These are phyloP conservation scores for Stegodyphus dumicola DNA, from an alignment of 1,140 invertebrate genomes.

Conservation along the genomic window DNA sequence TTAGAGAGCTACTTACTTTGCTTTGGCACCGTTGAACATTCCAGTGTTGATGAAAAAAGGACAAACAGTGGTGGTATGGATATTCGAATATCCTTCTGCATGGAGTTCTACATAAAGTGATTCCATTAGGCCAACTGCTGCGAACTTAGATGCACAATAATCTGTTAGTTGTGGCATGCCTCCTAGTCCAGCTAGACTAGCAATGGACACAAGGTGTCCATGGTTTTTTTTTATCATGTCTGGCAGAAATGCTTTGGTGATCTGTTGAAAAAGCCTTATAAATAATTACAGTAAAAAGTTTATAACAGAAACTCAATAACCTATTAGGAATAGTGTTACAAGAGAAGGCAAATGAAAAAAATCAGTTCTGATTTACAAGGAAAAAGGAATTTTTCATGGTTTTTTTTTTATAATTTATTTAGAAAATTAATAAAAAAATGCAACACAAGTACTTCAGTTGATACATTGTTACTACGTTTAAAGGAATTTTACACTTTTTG, in stretches of 20 bases:
- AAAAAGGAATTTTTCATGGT: too few species aligned
- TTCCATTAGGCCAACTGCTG: conserved; percentile 91
- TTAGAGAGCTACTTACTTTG: conserved; percentile 15
- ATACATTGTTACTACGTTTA: too few species aligned
- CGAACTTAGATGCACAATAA: conserved; percentile 96
- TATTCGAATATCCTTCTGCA: conserved; percentile 74
- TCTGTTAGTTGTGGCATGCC: conserved; percentile 88
- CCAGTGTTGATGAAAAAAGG: conserved; percentile 96
- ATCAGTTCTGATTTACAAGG: too few species aligned
- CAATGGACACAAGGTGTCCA: conserved; percentile 95
- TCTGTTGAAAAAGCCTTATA: conserved; percentile 17
- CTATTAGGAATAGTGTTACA: too few species aligned
- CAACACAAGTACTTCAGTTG: too few species aligned
- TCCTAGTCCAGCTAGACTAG: conserved; percentile 89
- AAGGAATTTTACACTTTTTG: too few species aligned
- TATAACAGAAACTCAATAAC: too few species aligned
- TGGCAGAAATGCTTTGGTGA: conserved; percentile 78
- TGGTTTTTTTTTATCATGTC: conserved; percentile 81
- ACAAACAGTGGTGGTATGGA: conserved; percentile 90
- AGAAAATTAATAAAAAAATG: too few species aligned
- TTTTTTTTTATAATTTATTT: too few species aligned
- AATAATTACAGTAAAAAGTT: too few species aligned
- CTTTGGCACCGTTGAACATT: conserved; percentile 83
- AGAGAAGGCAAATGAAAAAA: too few species aligned
- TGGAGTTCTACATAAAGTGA: conserved; percentile 81